phyloP scores from a whole-genome alignment of 2,888 invertebrate genomes.

The Vannuccia rotundouncinata region DNA sequence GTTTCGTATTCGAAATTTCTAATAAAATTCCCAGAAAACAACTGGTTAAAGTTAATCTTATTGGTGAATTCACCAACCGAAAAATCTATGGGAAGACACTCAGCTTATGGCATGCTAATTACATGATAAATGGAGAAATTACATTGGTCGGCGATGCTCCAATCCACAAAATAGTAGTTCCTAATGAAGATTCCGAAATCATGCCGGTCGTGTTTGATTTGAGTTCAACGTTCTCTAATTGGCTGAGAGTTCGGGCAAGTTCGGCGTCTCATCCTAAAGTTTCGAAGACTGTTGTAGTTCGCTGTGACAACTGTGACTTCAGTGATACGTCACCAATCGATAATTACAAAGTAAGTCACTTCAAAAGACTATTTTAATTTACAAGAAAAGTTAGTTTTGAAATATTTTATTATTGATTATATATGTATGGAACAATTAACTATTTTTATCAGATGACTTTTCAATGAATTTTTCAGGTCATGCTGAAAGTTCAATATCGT shows the following conservation, averaged over 20 bases:
- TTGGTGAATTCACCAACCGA: background rate
- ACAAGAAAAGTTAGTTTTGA: too few species aligned
- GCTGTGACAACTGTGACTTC: background rate
- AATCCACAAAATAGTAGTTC: background rate
- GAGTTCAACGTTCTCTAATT: background rate
- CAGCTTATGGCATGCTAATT: background rate
- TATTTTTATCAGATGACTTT: too few species aligned
- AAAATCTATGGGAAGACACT: background rate
- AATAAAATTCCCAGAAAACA: background rate
- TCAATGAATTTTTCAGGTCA: too few species aligned
- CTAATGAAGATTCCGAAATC: background rate
- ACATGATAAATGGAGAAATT: background rate
- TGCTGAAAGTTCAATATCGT: too few species aligned
- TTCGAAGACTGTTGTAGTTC: background rate
- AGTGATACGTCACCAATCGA: background rate
- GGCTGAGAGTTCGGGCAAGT: background rate
- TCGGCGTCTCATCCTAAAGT: background rate
- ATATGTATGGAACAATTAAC: too few species aligned
- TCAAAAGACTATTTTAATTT: too few species aligned
- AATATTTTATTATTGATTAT: too few species aligned
- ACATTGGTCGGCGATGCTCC: background rate
- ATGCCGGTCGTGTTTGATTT: background rate
- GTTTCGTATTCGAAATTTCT: background rate
- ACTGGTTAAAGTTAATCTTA: background rate
- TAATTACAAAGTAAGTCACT: background rate